Percentiles rank a stretch among this genome's conserved stretches.
Evolutionary conservation across 2,113 vertebrate genomes (phyloP).

Genomic region (Asarcornis scutulata): DNA sequence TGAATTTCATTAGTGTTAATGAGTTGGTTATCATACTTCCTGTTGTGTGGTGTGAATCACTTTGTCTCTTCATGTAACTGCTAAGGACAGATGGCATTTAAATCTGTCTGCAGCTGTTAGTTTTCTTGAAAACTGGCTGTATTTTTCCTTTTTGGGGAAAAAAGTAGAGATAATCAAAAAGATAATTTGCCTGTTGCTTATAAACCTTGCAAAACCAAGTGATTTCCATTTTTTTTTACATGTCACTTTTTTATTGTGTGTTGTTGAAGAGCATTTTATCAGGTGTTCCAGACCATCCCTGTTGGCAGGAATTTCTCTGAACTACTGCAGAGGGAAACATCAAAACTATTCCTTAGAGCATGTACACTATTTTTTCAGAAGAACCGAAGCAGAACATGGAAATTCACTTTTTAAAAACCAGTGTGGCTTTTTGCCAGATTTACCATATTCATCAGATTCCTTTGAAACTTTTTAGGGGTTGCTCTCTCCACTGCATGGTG

Average conservation of each 20-base stretch:
- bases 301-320: constrained; percentile 35
- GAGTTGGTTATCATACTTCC: constrained; percentile 6
- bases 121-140: constrained; percentile 51
- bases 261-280: constrained; percentile 34
- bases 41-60: constrained; percentile 23
- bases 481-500: neutral
- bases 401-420: neutral
- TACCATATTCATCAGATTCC: neutral
- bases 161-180: neutral
- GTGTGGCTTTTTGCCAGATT: neutral
- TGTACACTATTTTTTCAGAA: neutral
- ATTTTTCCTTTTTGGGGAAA: constrained; percentile 3
- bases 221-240: neutral
- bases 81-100: constrained; percentile 56
- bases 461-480: neutral
- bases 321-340: constrained; percentile 30
- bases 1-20: constrained; percentile 43
- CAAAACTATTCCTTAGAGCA: neutral
- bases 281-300: constrained; percentile 39
- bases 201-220: constrained; percentile 23
- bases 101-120: constrained; percentile 31
- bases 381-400: constrained; percentile 10
- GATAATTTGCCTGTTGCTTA: constrained; percentile 27
- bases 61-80: constrained; percentile 9
- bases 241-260: constrained; percentile 20